phyloP scores from a whole-genome alignment of 2,797 vertebrate genomes.

The Melanotaenia trifasciata region DNA sequence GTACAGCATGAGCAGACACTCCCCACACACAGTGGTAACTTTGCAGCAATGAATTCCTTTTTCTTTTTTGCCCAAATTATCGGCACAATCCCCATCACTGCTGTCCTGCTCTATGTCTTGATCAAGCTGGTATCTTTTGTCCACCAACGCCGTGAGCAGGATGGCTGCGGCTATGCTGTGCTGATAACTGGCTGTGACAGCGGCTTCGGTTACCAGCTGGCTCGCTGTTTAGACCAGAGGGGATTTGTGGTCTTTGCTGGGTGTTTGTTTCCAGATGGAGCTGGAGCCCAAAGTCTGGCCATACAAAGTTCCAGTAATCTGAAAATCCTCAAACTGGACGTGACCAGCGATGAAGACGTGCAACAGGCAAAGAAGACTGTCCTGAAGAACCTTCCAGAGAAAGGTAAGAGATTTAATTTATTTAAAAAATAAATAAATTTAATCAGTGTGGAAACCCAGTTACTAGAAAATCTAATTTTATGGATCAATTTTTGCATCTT shows the following conservation, averaged over 20 bases:
- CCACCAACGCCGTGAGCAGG: neutral
- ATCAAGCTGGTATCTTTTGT: slow-evolving; percentile 24
- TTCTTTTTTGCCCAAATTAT: slow-evolving; percentile 32
- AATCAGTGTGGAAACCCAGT: neutral
- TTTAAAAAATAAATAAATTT: neutral
- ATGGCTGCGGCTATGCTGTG: slow-evolving; percentile 29
- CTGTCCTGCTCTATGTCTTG: slow-evolving; percentile 30
- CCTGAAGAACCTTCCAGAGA: slow-evolving; percentile 66
- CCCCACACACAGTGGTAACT: neutral
- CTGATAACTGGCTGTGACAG: slow-evolving; percentile 75
- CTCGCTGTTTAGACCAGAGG: slow-evolving; percentile 57
- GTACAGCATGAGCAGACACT: too few species aligned
- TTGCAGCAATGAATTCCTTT: slow-evolving; percentile 30
- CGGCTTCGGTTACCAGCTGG: slow-evolving; percentile 73
- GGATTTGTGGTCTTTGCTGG: slow-evolving; percentile 79
- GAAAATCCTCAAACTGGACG: slow-evolving; percentile 71
- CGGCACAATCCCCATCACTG: slow-evolving; percentile 16
- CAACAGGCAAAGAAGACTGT: slow-evolving; percentile 57
- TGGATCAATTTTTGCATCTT: too few species aligned
- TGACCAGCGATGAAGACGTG: slow-evolving; percentile 70
- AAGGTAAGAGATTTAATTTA: slow-evolving; percentile 53
- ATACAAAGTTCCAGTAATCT: slow-evolving; percentile 56
- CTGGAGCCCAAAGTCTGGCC: slow-evolving; percentile 59
- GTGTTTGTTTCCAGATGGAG: slow-evolving; percentile 64
- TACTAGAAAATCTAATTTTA: neutral